Evolutionary conservation across 2,113 vertebrate genomes (phyloP), one percentile per base, ranked within the genome.

Genomic region (Camarhynchus parvulus): DNA sequence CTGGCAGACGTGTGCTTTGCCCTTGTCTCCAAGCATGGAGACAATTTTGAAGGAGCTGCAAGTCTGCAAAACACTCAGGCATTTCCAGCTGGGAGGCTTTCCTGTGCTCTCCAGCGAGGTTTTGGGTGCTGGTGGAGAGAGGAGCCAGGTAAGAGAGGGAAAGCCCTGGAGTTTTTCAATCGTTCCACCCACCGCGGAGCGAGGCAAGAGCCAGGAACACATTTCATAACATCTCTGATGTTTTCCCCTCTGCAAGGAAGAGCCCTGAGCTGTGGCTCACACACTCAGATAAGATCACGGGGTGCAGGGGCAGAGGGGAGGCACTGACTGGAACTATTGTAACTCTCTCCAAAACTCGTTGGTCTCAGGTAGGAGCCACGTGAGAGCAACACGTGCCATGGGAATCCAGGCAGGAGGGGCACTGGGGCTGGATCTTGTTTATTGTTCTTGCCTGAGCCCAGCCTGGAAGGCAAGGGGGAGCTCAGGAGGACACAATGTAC

Each of bases 341-440:
- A 78, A 74, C 37, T 83, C 4, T 0, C 42, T 55, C 49, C 0
- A 0, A 35, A 86, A 13, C 20, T 86, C n/a, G 56, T 62, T 0
- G 0, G 19, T 42, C 84, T 86, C 88, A 92, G 95, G 90, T 87
- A 64, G 66, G 53, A 81, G 30, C 64, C 14, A 1, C 5, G 14
- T 93, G 90, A 72, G 39, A 87, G 35, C 49, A 42, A 49, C 90
- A 76, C 3, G 6, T 79, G 84, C 77, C 42, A 2, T 7, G 64
- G 73, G 83, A 78, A 81, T 53, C 52, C 24, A 55, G n/a, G 68
- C 39, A 86, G 88, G 90, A 75, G 68, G 19, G 44, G 35, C 46
- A 73, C 56, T 2, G 2, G 41, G 41, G n/a, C 37, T 89, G 62
- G 75, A 42, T 81, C 25, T 72, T 95, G 88, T 92, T 96, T 93